phyloP scores from a whole-genome alignment of 1,140 invertebrate species.

The Hylyphantes graminicola region DNA sequence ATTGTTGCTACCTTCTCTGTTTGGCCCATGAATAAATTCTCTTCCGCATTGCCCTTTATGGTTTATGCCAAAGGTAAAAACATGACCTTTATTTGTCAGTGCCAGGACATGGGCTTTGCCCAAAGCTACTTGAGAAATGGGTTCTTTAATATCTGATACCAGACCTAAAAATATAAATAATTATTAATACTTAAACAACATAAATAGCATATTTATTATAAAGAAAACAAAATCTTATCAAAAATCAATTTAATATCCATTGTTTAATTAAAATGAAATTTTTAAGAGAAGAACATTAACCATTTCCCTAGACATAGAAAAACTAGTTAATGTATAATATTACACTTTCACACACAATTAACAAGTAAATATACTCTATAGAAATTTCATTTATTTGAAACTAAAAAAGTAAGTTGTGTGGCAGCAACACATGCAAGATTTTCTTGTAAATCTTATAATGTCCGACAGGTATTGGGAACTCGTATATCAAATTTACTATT shows the following conservation, averaged over 20 bases:
- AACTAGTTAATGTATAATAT: too few species aligned
- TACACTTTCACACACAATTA: too few species aligned
- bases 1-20: constrained; percentile 72
- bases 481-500: too few species aligned
- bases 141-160: constrained; percentile 77
- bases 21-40: constrained; percentile 73
- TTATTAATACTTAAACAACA: neutral
- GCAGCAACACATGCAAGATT: too few species aligned
- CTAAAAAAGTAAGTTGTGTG: too few species aligned
- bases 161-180: constrained; percentile 65
- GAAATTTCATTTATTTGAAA: too few species aligned
- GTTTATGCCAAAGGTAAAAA: constrained; percentile 97
- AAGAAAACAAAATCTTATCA: neutral
- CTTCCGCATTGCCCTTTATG: constrained; percentile 98
- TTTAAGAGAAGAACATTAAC: neutral
- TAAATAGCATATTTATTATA: neutral
- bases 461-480: too few species aligned
- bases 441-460: too few species aligned
- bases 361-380: too few species aligned
- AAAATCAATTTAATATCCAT: neutral
- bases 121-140: constrained; percentile 83
- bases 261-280: neutral
- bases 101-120: constrained; percentile 96
- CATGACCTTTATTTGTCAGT: constrained; percentile 86
- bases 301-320: too few species aligned